These are phyloP conservation scores for Drosophila robusta DNA, from an alignment of 2,888 invertebrate species.

Conservation along the genomic window DNA sequence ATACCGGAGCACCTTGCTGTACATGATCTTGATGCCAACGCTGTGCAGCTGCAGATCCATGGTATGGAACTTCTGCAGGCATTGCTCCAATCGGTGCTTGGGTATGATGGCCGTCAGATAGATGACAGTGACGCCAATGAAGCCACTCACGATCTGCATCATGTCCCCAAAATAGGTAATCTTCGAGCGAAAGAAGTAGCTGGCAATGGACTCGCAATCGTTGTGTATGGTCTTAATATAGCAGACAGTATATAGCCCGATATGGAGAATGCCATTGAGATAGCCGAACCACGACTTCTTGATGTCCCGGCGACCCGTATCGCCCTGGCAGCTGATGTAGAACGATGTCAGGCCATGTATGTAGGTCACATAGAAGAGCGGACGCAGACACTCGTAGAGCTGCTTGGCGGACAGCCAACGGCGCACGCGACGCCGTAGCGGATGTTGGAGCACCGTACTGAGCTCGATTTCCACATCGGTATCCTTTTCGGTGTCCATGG, in stretches of 20 bases:
- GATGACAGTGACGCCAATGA: slow-evolving; percentile 82
- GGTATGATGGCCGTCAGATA: slow-evolving; percentile 80
- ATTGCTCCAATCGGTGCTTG: slow-evolving; percentile 77
- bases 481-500: slow-evolving; percentile 51
- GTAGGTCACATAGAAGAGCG: slow-evolving; percentile 77
- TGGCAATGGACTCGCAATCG: slow-evolving; percentile 82
- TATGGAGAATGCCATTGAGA: slow-evolving; percentile 76
- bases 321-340: slow-evolving; percentile 58
- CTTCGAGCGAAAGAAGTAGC: slow-evolving; percentile 83
- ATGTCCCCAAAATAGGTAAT: slow-evolving; percentile 83
- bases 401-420: slow-evolving; percentile 77
- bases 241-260: slow-evolving; percentile 71
- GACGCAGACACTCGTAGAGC: slow-evolving; percentile 80
- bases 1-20: slow-evolving; percentile 80
- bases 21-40: slow-evolving; percentile 83
- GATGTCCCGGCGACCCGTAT: slow-evolving; percentile 62
- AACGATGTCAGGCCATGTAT: slow-evolving; percentile 82
- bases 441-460: slow-evolving; percentile 33
- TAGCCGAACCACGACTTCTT: slow-evolving; percentile 79
- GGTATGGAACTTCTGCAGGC: slow-evolving; percentile 71
- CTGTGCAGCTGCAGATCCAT: slow-evolving; percentile 78
- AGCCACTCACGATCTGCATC: slow-evolving; percentile 82
- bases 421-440: slow-evolving; percentile 53
- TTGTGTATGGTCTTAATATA: slow-evolving; percentile 80
- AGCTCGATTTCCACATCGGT: slow-evolving; percentile 32